Base-by-base conservation (phyloP, 2,113 vertebrate genomes). In the Amphiprion ocellaris region DNA sequence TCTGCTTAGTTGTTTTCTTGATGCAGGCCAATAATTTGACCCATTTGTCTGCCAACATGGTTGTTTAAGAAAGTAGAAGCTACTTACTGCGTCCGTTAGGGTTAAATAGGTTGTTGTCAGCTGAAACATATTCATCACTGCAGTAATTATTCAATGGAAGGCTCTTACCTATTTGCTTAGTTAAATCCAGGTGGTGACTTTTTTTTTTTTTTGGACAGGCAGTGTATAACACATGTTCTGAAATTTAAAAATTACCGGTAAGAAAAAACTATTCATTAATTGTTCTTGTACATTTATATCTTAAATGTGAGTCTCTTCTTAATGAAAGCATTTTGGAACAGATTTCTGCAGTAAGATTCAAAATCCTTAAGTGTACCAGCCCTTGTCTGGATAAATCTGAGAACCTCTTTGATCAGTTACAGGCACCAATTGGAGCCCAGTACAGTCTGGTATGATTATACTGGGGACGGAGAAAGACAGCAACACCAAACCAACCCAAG, bases 371-470 rank as follows among this genome's bases (percentile, higher is more conserved):
- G 14, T 0, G 17, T 19, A 5, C 17, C 2, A 0, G 16, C 17
- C 0, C 26, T 0, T 16, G 9, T 26, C 8, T 8, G 5, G 21
- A n/a, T 53, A 58, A 65, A 49, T 65, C 26, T 44, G n/a, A 66
- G n/a, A 59, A 39, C 19, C 1, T 79, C 3, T 74, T 37, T 79
- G 39, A 69, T 59, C 60, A 79, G 73, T 50, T 95, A 85, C 87
- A 95, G 90, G 9, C 95, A 91, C 70, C 81, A 81, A 54, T 23
- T 77, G 82, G 79, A 88, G 44, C 80, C 74, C 82, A 93, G 94
- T 65, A 92, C 95, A 11, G 96, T 97, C 41, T 94, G 83, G n/a
- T 96, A 95, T 68, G 93, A 89, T 50, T 93, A 87, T 17, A 69
- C 77, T 39, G 85, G 11, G n/a, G 66, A 89, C 19, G 50, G 41